Conservation (phyloP, 2,888 invertebrate species). For the Chloroclystis v-ata region DNA sequence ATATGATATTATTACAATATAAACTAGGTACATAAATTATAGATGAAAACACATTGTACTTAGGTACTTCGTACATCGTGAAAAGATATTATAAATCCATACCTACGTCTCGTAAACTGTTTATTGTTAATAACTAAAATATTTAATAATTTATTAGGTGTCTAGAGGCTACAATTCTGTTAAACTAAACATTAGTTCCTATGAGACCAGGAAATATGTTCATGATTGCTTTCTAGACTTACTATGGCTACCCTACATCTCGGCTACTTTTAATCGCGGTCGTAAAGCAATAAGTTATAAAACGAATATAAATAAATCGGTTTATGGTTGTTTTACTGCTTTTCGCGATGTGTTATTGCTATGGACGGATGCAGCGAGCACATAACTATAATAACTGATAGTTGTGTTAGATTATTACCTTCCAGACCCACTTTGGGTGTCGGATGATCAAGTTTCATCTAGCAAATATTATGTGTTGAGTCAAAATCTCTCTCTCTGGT, state of each 20-base stretch:
- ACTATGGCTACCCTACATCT: constrained; percentile 45
- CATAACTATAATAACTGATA: constrained; percentile 21
- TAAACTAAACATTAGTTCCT: constrained; percentile 2
- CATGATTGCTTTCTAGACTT: constrained; percentile 18
- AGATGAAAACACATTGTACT: too few species aligned
- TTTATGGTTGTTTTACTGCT: constrained; percentile 59
- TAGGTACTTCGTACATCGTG: too few species aligned
- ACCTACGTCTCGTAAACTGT: constrained; percentile 1
- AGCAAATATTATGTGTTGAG: background rate
- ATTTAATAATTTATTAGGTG: constrained; percentile 12
- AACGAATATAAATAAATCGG: constrained; percentile 64
- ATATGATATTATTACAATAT: too few species aligned
- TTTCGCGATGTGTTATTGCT: constrained; percentile 59
- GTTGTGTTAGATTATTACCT: constrained; percentile 21
- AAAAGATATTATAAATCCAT: background rate
- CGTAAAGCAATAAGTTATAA: constrained; percentile 65
- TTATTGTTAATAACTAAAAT: constrained; percentile 4
- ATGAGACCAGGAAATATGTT: constrained; percentile 6
- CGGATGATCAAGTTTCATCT: constrained; percentile 5
- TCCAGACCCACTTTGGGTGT: constrained; percentile 16
- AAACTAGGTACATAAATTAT: too few species aligned
- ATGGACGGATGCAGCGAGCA: constrained; percentile 41
- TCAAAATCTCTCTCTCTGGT: too few species aligned
- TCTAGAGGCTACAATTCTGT: constrained; percentile 1
- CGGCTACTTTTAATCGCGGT: constrained; percentile 54